Conservation (phyloP, 2,797 vertebrate genomes). For the Limnodromus scolopaceus region DNA sequence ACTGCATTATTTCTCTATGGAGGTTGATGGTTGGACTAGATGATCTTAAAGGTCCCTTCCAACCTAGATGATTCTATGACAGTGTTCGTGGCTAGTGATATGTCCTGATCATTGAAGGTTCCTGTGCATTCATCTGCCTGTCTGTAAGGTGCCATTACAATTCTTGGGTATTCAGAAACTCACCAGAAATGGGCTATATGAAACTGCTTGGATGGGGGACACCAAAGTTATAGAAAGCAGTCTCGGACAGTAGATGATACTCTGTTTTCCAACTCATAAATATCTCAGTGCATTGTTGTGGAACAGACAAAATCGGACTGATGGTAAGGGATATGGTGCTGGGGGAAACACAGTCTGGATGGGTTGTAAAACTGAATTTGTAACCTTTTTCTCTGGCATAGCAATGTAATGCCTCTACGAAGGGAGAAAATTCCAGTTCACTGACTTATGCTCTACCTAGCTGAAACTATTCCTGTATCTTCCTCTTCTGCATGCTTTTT, state of each 20-base stretch:
- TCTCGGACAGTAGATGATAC: background rate
- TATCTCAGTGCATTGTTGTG: fast-evolving
- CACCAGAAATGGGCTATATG: background rate
- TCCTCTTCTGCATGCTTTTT: background rate
- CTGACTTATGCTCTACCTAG: background rate
- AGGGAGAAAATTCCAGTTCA: background rate
- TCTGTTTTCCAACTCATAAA: background rate
- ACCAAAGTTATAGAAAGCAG: background rate
- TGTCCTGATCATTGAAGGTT: background rate
- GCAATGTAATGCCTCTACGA: fast-evolving
- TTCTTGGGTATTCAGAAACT: background rate
- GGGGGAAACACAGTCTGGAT: background rate
- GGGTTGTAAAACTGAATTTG: background rate
- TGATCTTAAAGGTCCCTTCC: too few species aligned
- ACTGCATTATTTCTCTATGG: fast-evolving
- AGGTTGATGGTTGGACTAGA: background rate
- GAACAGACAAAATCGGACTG: background rate
- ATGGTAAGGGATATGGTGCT: background rate
- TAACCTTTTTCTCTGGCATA: background rate
- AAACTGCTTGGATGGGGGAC: background rate
- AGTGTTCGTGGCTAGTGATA: background rate
- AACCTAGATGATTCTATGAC: too few species aligned
- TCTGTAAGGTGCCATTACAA: background rate
- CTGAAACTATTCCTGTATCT: background rate
- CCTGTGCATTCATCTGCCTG: fast-evolving